A percentile compares a stretch with the other conserved stretches of the same genome.
Evolutionary conservation across 2,888 invertebrate species (phyloP).

Genomic region (Euplagia quadripunctaria): DNA sequence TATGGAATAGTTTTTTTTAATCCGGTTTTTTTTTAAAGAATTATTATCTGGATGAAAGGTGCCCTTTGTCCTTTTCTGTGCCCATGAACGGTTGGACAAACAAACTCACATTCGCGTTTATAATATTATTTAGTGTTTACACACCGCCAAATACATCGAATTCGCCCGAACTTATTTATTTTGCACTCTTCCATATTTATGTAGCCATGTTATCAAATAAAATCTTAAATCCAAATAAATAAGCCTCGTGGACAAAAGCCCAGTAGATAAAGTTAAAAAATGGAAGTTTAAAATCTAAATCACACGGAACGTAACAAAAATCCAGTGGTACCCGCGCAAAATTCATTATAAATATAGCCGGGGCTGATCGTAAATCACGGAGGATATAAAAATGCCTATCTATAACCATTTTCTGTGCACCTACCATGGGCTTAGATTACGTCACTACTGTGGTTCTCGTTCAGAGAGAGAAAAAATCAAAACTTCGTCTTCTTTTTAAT

Average conservation of each 20-base stretch:
- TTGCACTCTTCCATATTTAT: not conserved
- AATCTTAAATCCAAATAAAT: constrained; percentile 18
- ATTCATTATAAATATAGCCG: constrained; percentile 48
- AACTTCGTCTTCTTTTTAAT: not conserved
- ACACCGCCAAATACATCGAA: too few species aligned
- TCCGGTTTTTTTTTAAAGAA: too few species aligned
- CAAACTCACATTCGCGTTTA: too few species aligned
- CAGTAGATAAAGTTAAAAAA: constrained; percentile 25
- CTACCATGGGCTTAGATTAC: constrained; percentile 36
- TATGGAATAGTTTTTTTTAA: too few species aligned
- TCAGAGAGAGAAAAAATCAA: not conserved
- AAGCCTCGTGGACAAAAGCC: constrained; percentile 14
- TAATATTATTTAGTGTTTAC: too few species aligned
- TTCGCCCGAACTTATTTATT: too few species aligned
- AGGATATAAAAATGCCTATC: constrained; percentile 62
- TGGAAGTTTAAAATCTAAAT: constrained; percentile 51
- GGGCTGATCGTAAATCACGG: constrained; percentile 51
- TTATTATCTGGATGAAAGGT: too few species aligned
- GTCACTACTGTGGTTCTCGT: constrained; percentile 15
- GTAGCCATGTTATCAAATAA: constrained; percentile 7
- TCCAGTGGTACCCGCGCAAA: constrained; percentile 37
- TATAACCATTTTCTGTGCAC: constrained; percentile 29
- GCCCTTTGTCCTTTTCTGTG: too few species aligned
- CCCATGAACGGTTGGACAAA: too few species aligned
- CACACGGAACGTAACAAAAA: constrained; percentile 43